Evolutionary conservation across 2,113 vertebrate genomes (phyloP).

Genomic region (Noturus placidus): DNA sequence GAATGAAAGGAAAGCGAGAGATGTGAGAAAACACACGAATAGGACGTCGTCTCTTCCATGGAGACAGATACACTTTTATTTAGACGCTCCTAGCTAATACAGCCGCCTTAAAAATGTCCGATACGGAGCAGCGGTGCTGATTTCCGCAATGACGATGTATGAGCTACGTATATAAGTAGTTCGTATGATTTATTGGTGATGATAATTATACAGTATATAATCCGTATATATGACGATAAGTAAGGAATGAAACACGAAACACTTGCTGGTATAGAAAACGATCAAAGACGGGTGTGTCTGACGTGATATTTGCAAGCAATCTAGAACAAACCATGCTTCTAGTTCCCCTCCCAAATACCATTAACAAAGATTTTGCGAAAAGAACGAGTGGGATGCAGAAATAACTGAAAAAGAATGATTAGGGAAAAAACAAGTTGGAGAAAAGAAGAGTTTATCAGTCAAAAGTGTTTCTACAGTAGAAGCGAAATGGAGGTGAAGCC

Average conservation of each 20-base stretch:
- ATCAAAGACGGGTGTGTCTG: no score
- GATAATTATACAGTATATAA: not conserved
- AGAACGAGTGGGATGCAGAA: not conserved
- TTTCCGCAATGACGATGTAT: not conserved
- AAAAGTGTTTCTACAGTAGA: not conserved
- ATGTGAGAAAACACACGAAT: not conserved
- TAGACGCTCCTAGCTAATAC: not conserved
- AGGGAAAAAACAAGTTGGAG: not conserved
- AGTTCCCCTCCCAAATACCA: not conserved
- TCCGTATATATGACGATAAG: no score
- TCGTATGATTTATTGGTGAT: not conserved
- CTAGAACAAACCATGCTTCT: not conserved
- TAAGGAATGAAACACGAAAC: not conserved
- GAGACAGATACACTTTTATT: slow-evolving; percentile 1
- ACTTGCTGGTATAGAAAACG: not conserved
- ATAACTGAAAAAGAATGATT: not conserved
- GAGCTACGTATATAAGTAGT: not conserved
- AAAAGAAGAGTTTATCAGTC: not conserved
- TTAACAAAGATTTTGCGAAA: no score
- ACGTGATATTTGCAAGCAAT: not conserved
- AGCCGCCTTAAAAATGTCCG: not conserved
- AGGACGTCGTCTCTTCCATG: slow-evolving; percentile 20
- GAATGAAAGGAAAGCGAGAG: slow-evolving; percentile 15
- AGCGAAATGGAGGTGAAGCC: not conserved
- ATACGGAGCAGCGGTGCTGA: slow-evolving; percentile 19